Base-by-base conservation (phyloP, 1,140 invertebrate species). In the Drosophila nigromelanica region DNA sequence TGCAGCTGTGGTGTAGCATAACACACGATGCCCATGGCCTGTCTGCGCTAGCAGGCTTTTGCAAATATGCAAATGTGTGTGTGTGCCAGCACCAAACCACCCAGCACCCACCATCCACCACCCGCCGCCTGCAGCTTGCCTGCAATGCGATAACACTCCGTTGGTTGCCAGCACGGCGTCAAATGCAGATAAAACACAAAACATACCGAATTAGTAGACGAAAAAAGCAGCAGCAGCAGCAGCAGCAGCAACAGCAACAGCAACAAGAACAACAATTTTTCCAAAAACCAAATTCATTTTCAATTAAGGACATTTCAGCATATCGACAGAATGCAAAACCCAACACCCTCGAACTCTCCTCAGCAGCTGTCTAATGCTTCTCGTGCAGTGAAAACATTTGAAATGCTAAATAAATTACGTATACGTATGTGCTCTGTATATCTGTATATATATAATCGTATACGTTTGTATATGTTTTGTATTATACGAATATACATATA, bases 361-460 rank as follows among this genome's bases (percentile, higher is more conserved):
- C 30, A 4, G 12, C 15, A 42, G 37, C 24, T 18, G 64, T 60
- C 61, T 75, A 81, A 71, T 71, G 69, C 62, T 63, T 60, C 69
- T 47, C 62, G 52, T 69, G 21, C 62, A 62, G n/a, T 43, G 55
- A 72, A 76, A 76, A 76, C 67, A 80, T 80, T 80, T 80, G 52
- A 80, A 80, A 80, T 80, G 78, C 78, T 86, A 87, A 87, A 85
- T 86, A 86, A 81, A 86, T 86, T 81, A 86, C 82, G 81, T 73
- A 73, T 73, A 73, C 70, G 70, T 45, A 52, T 11, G 39, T 27
- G 12, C 27, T 18, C 5, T 10, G 33, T 40, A 66, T 64, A 59
- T 15, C 15, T 21, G 7, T 56, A 37, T 12, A n/a, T n/a, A n/a
- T n/a, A n/a, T n/a, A n/a, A n/a, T n/a, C n/a, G n/a, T n/a, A n/a